Percentiles rank a stretch among this genome's conserved stretches.
Conservation (phyloP, 1,140 invertebrate genomes). For the Hyphantria cunea region DNA sequence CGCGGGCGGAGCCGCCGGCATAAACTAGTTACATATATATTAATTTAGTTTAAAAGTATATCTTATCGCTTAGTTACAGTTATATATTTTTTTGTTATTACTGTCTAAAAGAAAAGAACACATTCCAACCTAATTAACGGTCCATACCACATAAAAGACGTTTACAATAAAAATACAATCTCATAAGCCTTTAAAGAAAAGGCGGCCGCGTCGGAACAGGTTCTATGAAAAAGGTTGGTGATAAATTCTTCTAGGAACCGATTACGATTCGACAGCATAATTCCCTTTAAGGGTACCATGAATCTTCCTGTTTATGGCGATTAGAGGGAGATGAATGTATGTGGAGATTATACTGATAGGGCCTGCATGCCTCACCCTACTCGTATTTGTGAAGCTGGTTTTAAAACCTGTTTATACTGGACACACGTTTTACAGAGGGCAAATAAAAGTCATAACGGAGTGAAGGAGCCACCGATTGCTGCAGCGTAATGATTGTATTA, state of each 20-base stretch:
- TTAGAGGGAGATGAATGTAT: constrained; percentile 68
- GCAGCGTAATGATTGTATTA: constrained; percentile 48
- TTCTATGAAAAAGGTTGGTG: constrained; percentile 56
- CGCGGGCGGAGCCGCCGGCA: too few relatives aligned
- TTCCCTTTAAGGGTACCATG: constrained; percentile 65
- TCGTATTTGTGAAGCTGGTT: constrained; percentile 43
- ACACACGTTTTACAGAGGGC: constrained; percentile 51
- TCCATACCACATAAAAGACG: constrained; percentile 27
- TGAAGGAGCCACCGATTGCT: constrained; percentile 40
- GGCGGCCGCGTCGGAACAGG: constrained; percentile 37
- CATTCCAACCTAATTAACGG: constrained; percentile 37
- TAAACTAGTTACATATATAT: too few relatives aligned
- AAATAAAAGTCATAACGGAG: constrained; percentile 71
- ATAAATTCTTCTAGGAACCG: constrained; percentile 72
- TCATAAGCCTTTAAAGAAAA: constrained; percentile 37
- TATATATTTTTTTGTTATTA: not conserved
- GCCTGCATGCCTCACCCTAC: constrained; percentile 47
- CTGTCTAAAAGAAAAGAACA: too few relatives aligned
- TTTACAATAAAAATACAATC: constrained; percentile 41
- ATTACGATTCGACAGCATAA: constrained; percentile 67
- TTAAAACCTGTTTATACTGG: constrained; percentile 47
- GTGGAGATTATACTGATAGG: constrained; percentile 62
- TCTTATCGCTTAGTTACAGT: too few relatives aligned
- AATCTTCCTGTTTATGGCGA: constrained; percentile 64
- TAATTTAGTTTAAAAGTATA: too few relatives aligned